phyloP scores from a whole-genome alignment of 2,113 vertebrate species.

The Grallaria varia region DNA sequence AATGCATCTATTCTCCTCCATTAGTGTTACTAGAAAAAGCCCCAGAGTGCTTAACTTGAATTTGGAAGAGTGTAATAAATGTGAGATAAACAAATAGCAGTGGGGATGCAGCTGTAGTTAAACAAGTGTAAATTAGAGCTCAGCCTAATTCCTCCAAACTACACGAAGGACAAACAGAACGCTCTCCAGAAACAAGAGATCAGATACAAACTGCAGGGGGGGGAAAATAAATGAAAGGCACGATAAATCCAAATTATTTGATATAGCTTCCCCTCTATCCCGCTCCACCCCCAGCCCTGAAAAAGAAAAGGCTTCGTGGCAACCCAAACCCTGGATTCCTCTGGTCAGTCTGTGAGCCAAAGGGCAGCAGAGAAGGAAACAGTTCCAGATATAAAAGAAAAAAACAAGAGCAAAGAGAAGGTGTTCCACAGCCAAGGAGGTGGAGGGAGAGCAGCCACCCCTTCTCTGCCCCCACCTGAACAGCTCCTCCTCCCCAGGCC shows the following conservation, averaged over 20 bases:
- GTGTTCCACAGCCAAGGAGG: rapidly evolving
- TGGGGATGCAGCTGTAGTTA: slow-evolving; percentile 77
- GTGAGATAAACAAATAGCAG: slow-evolving; percentile 79
- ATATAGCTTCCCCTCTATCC: neutral
- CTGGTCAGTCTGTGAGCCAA: too few species aligned
- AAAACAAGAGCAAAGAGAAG: neutral
- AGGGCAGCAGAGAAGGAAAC: neutral
- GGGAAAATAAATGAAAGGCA: neutral
- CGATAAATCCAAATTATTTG: neutral
- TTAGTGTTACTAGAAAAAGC: slow-evolving; percentile 81
- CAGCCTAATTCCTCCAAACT: slow-evolving; percentile 60
- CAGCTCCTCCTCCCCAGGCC: neutral
- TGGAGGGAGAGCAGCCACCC: neutral
- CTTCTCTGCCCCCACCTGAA: neutral
- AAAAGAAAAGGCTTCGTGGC: neutral
- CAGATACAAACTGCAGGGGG: neutral
- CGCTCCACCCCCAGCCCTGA: too few species aligned
- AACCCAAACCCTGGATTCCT: neutral
- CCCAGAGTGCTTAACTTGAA: slow-evolving; percentile 81
- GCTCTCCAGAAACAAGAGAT: slow-evolving; percentile 31
- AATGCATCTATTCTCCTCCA: slow-evolving; percentile 92
- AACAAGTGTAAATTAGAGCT: slow-evolving; percentile 81
- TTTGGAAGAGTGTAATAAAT: slow-evolving; percentile 81
- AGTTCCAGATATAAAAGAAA: too few species aligned
- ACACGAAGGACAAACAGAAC: neutral